Evolutionary conservation across 2,797 vertebrate genomes (phyloP).

Genomic region (Pseudochirops cupreus): DNA sequence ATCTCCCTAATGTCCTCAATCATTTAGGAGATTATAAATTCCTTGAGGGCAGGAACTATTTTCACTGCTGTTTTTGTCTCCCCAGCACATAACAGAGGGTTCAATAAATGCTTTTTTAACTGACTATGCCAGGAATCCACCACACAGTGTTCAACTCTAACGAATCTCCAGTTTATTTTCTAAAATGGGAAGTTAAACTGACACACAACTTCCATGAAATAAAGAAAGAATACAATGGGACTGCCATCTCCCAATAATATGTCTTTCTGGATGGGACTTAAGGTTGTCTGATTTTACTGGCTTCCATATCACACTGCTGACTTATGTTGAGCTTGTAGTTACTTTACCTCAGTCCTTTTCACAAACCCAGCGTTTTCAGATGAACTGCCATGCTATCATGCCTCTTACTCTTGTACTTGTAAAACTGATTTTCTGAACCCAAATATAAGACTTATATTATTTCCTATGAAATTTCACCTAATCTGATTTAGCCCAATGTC

Average conservation of each 20-base stretch:
- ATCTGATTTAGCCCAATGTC: too few relatives aligned
- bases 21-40: neutral
- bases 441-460: too few relatives aligned
- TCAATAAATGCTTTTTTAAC: neutral
- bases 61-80: neutral
- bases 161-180: neutral
- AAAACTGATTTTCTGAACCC: neutral
- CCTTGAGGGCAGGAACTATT: neutral
- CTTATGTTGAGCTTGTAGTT: neutral
- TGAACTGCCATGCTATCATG: neutral
- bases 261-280: too few relatives aligned
- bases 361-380: neutral
- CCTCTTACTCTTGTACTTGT: neutral
- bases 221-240: neutral
- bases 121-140: neutral
- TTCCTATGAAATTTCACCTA: too few relatives aligned
- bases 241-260: neutral
- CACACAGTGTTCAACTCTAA: neutral
- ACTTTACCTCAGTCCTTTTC: neutral
- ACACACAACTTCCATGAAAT: neutral
- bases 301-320: neutral
- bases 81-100: neutral
- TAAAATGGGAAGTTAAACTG: neutral
- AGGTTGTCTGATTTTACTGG: neutral
- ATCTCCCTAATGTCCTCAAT: neutral